These are phyloP conservation scores for Crypturellus tataupa DNA, from an alignment of 2,797 vertebrate genomes.

Conservation along the genomic window DNA sequence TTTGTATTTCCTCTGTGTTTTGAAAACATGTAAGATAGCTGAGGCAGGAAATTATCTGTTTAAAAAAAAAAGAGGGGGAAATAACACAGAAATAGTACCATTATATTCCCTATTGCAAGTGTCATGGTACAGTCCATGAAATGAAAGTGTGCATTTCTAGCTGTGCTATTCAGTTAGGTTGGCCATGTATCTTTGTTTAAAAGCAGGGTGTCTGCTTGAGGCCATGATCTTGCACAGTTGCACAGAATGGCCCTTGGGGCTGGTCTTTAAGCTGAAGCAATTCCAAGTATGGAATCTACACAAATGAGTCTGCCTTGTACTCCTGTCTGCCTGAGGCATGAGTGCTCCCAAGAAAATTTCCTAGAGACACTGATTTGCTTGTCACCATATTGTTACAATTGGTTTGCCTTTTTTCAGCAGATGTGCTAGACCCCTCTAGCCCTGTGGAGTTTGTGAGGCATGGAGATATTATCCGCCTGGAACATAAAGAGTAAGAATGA, in stretches of 20 bases:
- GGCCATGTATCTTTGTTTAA: not conserved
- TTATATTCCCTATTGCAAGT: not conserved
- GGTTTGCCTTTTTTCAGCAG: conserved; percentile 60
- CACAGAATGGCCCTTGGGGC: not conserved
- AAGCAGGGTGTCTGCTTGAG: not conserved
- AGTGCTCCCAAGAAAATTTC: not conserved
- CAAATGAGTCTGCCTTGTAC: not conserved
- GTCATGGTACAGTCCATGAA: not conserved
- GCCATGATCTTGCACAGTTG: not conserved
- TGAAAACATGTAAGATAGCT: not conserved
- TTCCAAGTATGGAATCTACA: not conserved
- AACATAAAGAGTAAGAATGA: conserved; percentile 93
- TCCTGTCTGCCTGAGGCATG: not conserved
- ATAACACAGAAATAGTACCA: not conserved
- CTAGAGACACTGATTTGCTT: not conserved
- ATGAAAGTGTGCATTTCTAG: not conserved
- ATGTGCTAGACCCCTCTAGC: conserved; percentile 80
- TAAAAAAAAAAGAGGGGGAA: not conserved
- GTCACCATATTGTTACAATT: not conserved
- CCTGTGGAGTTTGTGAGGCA: conserved; percentile 90
- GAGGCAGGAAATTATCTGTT: not conserved
- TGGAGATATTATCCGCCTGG: conserved; percentile 92
- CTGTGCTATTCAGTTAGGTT: not conserved
- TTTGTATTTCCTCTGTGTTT: not conserved
- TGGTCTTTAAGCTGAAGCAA: not conserved